Percentiles rank a stretch among this genome's conserved stretches.
Evolutionary conservation across 2,888 invertebrate genomes (phyloP).

Genomic region (Leucoma salicis): DNA sequence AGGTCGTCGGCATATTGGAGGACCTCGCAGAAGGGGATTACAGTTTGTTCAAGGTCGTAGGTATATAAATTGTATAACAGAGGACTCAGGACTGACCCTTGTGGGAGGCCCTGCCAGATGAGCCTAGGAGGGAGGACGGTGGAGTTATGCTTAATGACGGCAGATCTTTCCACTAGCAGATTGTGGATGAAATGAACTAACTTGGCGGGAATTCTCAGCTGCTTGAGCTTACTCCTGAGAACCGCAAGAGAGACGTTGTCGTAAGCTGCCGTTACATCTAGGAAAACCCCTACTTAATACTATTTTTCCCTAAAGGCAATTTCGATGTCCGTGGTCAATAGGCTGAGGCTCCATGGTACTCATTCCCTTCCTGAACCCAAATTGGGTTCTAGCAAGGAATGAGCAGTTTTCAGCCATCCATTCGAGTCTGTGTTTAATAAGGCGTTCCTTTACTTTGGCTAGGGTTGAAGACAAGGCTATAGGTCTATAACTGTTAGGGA

Average conservation of each 20-base stretch:
- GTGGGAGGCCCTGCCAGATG: not conserved
- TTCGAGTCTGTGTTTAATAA: not conserved
- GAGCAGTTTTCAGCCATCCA: not conserved
- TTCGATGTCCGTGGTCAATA: too few relatives aligned
- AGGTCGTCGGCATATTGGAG: not conserved
- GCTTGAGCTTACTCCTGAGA: not conserved
- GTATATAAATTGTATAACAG: not conserved
- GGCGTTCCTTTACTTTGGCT: not conserved
- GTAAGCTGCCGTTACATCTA: too few relatives aligned
- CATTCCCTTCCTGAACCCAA: not conserved
- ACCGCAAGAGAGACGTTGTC: too few relatives aligned
- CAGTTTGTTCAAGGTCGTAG: not conserved
- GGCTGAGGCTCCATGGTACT: not conserved
- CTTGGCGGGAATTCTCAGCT: not conserved
- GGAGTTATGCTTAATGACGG: not conserved
- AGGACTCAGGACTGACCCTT: not conserved
- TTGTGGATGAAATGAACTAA: not conserved
- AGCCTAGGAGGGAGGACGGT: not conserved
- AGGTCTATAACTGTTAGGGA: too few relatives aligned
- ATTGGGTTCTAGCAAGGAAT: not conserved
- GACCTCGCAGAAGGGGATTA: not conserved
- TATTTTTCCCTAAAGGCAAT: too few relatives aligned
- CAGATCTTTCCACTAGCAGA: not conserved
- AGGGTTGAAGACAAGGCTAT: not conserved
- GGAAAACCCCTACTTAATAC: not conserved